Evolutionary conservation across 2,888 invertebrate genomes (phyloP), one percentile per base, ranked within the genome.

Genomic region (Leucania comma): DNA sequence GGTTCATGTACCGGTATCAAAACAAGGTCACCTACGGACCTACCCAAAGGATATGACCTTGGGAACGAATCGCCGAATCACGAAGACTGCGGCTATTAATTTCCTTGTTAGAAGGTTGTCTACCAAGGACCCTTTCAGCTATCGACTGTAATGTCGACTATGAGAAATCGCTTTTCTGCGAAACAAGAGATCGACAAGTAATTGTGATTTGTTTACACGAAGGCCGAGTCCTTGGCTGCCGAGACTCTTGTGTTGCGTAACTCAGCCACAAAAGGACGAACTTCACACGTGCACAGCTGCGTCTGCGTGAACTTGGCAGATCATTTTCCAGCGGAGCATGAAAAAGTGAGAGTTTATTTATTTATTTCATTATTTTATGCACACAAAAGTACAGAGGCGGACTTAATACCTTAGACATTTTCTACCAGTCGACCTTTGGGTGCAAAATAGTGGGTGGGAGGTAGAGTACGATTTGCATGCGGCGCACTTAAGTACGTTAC

Each of bases 31-130:
- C 58, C 81, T 79, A 81, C 68, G 80, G 86, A 85, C 79, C 78
- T 70, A 68, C 73, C 84, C 78, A 75, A 87, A 90, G 90, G 92
- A 81, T 89, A 72, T 72, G 87, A 64, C 93, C 93, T 92, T 92
- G 88, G 70, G 32, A 79, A 71, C 75, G 80, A 89, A 90, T 85
- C 79, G 84, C 78, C 81, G 82, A 74, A 53, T 59, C 69, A 80
- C 59, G 56, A 54, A 48, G 46, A 86, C 87, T 81, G 82, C 76
- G 80, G 79, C 77, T 77, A 82, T 86, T 87, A 85, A 88, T 87
- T 83, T 88, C 85, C 81, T 83, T 66, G 72, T 75, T 82, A 73
- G 84, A 89, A 89, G 89, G 89, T 83, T 83, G 78, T 57, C 75
- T 76, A 69, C 68, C 83, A 88, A 88, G 90, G 86, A 80, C 84